Percentiles rank a stretch among this genome's conserved stretches.
Conservation (phyloP, 2,888 invertebrate genomes). For the Stenoptilia bipunctidactyla region DNA sequence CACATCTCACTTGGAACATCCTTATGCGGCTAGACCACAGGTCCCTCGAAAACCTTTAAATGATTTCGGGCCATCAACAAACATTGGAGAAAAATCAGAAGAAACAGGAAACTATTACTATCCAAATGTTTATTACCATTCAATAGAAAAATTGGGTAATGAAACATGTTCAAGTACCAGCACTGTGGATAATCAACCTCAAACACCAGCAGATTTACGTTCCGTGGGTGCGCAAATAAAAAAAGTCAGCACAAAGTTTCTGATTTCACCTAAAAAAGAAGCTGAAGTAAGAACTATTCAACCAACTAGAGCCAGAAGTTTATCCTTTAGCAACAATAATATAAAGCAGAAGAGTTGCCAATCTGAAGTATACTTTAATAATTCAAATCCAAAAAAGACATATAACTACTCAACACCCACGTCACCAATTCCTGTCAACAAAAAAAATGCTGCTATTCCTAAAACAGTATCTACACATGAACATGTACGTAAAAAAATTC, state of each 20-base stretch:
- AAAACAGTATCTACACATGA: slow-evolving; percentile 55
- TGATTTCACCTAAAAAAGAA: slow-evolving; percentile 62
- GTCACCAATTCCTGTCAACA: slow-evolving; percentile 42
- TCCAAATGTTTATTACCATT: slow-evolving; percentile 58
- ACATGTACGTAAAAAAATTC: slow-evolving; percentile 47
- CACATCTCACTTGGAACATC: slow-evolving; percentile 18
- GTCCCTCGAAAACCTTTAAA: slow-evolving; percentile 36
- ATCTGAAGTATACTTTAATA: slow-evolving; percentile 7
- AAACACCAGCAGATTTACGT: slow-evolving; percentile 35
- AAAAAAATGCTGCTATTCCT: slow-evolving; percentile 54
- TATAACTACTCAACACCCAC: slow-evolving; percentile 63
- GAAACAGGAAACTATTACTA: slow-evolving; percentile 20
- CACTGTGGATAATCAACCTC: slow-evolving; percentile 43
- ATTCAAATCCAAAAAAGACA: slow-evolving; percentile 24
- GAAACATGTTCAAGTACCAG: slow-evolving; percentile 40
- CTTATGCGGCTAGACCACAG: slow-evolving; percentile 35
- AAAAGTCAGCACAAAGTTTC: slow-evolving; percentile 52
- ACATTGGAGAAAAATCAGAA: slow-evolving; percentile 15
- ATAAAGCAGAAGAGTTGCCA: slow-evolving; percentile 9
- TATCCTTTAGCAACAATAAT: slow-evolving; percentile 40
- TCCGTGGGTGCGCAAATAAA: slow-evolving; percentile 63
- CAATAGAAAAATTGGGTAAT: slow-evolving; percentile 44
- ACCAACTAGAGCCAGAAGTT: slow-evolving; percentile 52
- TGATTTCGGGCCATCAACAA: slow-evolving; percentile 21
- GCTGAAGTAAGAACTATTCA: slow-evolving; percentile 56